These are phyloP conservation scores for Champsocephalus gunnari DNA, from an alignment of 2,797 vertebrate species.

Conservation along the genomic window DNA sequence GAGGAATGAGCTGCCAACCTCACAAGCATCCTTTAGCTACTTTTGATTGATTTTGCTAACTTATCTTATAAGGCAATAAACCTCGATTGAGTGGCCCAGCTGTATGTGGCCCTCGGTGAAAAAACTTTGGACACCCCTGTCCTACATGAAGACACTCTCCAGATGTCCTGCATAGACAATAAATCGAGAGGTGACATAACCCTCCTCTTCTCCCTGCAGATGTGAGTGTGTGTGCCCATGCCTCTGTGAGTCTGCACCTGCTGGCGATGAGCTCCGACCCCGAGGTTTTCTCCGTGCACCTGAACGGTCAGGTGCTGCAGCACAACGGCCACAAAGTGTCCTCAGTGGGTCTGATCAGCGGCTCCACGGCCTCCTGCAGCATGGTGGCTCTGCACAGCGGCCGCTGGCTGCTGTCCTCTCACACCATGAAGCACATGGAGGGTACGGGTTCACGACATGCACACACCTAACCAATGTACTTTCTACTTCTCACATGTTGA, in stretches of 20 bases:
- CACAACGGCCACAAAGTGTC: slow-evolving; percentile 88
- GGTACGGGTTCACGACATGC: slow-evolving; percentile 75
- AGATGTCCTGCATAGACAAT: not conserved
- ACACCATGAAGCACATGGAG: slow-evolving; percentile 89
- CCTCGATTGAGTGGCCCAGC: too few relatives aligned
- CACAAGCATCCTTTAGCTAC: too few relatives aligned
- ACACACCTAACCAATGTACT: not conserved
- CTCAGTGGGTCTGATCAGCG: slow-evolving; percentile 88
- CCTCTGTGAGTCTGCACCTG: slow-evolving; percentile 91
- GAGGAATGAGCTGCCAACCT: too few relatives aligned
- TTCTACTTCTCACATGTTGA: too few relatives aligned
- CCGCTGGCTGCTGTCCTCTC: slow-evolving; percentile 92
- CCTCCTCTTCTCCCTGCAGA: slow-evolving; percentile 76
- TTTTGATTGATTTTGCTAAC: too few relatives aligned
- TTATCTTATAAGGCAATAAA: too few relatives aligned
- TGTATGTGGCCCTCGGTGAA: too few relatives aligned
- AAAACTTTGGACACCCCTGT: too few relatives aligned
- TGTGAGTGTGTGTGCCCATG: slow-evolving; percentile 86
- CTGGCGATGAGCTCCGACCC: slow-evolving; percentile 93
- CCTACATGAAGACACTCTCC: too few relatives aligned
- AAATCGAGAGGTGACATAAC: not conserved
- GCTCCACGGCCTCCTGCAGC: slow-evolving; percentile 86
- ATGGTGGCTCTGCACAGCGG: slow-evolving; percentile 88
- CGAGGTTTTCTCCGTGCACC: slow-evolving; percentile 94
- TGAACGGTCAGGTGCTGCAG: slow-evolving; percentile 93